Evolutionary conservation across 2,888 invertebrate genomes (phyloP), one percentile per base, ranked within the genome.

Genomic region (Sinohyriopsis cumingii): DNA sequence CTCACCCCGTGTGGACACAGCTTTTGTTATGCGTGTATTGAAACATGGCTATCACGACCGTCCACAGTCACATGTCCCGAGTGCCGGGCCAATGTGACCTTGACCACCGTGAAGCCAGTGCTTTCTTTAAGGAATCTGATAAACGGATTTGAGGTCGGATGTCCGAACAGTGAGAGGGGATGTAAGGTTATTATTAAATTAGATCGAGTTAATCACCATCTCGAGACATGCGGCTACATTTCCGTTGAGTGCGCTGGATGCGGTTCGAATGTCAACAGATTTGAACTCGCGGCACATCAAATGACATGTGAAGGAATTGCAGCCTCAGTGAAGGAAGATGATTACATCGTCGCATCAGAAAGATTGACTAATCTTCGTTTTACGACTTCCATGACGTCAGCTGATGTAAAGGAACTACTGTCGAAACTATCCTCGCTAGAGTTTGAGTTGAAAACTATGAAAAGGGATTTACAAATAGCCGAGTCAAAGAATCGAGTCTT

Each of bases 231-330:
- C 65, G 78, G 80, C 1, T 84, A 80, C 67, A 79, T 76, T 9
- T 82, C 84, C 4, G 83, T 87, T 7, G 67, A 82, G n/a, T 89
- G 89, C 74, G 86, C 83, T 0, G 87, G 87, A 1, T 89, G 89
- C 73, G 77, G 70, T 24, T 65, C 69, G 28, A 77, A 73, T 5
- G 81, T 89, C 7, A 81, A 78, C 67, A 73, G 82, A 33, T 74
- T 77, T 24, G 82, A 86, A 56, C 79, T 89, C 24, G 80, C 86
- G 0, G 71, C 78, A 3, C 89, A 89, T 69, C 87, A 87, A 67
- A 80, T 86, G 59, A 65, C 76, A 20, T 89, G 89, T 67, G 79
- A 82, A n/a, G 86, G 79, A 18, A 84, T 88, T 24, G 92, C 93
- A 91, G 90, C 93, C 90, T 91, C 82, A 1, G 65, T 84, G 24